phyloP scores from a whole-genome alignment of 2,888 invertebrate species.

The Lithodes maja region DNA sequence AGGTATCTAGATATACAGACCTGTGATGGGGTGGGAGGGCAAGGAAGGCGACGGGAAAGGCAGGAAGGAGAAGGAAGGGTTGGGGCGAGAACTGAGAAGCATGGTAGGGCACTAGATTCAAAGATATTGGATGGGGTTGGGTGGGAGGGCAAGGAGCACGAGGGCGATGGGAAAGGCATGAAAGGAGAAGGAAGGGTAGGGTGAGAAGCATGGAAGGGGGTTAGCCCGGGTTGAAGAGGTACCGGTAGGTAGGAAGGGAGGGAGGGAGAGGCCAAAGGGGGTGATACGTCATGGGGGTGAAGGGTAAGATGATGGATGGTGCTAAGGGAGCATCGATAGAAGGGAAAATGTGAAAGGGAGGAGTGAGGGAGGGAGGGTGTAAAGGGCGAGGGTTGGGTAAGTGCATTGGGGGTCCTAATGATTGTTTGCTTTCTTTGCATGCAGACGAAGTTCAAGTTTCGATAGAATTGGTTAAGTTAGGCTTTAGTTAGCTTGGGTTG shows the following conservation, averaged over 20 bases:
- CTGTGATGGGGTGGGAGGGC: not conserved
- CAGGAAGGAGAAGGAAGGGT: slow-evolving; percentile 8
- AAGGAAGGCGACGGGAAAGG: not conserved
- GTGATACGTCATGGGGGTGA: not conserved
- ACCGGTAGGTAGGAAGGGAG: not conserved
- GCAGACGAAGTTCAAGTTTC: too few relatives aligned
- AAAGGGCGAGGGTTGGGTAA: too few relatives aligned
- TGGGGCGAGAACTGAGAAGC: not conserved
- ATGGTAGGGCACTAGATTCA: too few relatives aligned
- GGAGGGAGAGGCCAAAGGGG: not conserved
- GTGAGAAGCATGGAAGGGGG: not conserved
- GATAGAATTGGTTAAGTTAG: too few relatives aligned
- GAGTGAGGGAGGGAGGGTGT: not conserved
- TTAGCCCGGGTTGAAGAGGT: not conserved
- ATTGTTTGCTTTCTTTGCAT: too few relatives aligned
- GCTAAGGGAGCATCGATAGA: not conserved
- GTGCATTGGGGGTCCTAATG: too few relatives aligned
- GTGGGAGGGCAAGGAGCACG: not conserved
- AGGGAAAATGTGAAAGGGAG: not conserved
- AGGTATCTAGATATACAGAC: too few relatives aligned
- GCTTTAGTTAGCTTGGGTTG: too few relatives aligned
- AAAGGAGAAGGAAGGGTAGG: not conserved
- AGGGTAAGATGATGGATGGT: not conserved
- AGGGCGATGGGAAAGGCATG: not conserved
- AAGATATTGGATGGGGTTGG: too few relatives aligned